Base-by-base conservation (phyloP, 2,888 invertebrate species). In the Caradrina kadenii region DNA sequence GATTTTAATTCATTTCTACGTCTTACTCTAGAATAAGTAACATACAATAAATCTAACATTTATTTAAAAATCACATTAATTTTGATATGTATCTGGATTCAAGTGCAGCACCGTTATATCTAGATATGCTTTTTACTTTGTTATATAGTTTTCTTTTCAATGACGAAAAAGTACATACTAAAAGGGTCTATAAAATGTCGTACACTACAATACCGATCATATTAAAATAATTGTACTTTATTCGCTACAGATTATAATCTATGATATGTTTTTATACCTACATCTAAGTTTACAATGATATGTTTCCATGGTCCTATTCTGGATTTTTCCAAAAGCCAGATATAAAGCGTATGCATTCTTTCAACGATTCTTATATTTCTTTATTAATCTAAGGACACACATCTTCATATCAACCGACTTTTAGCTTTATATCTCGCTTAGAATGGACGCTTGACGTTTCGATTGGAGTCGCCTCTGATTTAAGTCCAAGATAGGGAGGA, bases 321-420 rank as follows among this genome's bases (percentile, higher is more conserved):
- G 96, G 95, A 93, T 93, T 92, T 90, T 90, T 89, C 91, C 92
- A 93, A 93, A 94, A 95, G 94, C 95, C 93, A 95, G 94, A 95
- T 94, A 95, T 95, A 95, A 95, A 96, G 96, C 95, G 95, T 90
- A 93, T 93, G 91, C 94, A 94, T 95, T 95, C 95, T 94, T 93
- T 93, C 88, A 91, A 91, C 90, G 90, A 91, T 92, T 92, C 90
- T 91, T 92, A 90, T 86, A 87, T 86, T 86, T 87, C 74, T 90
- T 88, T 89, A 86, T 81, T 84, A 89, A 81, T 87, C 90, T 93
- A 93, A 89, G 88, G 90, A 91, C 89, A 89, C 76, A 80, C 81
- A 87, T 86, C 80, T 83, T 85, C 86, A 83, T 87, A 87, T 89
- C 89, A 89, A 88, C 88, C 91, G 85, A 89, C 88, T 88, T 87